These are phyloP conservation scores for Myoxocephalus aenaeus DNA, from an alignment of 2,797 vertebrate genomes.

Conservation along the genomic window DNA sequence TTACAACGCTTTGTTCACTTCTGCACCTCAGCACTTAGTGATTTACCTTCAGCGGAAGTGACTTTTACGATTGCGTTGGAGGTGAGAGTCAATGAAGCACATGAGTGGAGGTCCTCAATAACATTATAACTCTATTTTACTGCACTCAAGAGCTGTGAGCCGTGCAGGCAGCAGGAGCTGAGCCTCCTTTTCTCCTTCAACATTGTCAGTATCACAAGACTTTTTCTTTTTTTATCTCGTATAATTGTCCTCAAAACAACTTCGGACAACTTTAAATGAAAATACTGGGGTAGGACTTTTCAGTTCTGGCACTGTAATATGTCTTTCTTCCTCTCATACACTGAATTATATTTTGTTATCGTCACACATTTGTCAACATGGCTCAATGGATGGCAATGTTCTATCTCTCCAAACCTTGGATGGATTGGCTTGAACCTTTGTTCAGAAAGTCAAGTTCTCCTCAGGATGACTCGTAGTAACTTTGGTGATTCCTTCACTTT, in stretches of 20 bases:
- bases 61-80: conserved; percentile 52
- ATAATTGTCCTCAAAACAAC: neutral
- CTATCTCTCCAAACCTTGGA: neutral
- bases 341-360: neutral
- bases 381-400: neutral
- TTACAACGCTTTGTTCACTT: conserved; percentile 33
- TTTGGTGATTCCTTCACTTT: too few species aligned
- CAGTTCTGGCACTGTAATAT: neutral
- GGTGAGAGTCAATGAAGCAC: conserved; percentile 61
- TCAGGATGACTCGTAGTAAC: neutral
- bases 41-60: conserved; percentile 47
- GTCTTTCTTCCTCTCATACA: neutral
- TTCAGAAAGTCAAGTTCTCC: neutral
- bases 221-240: neutral
- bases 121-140: conserved; percentile 58
- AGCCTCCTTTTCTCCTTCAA: conserved; percentile 37
- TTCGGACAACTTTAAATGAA: neutral
- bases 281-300: neutral
- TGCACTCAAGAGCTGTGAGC: conserved; percentile 35
- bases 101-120: conserved; percentile 48
- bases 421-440: neutral
- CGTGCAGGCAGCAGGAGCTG: conserved; percentile 27
- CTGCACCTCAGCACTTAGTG: conserved; percentile 6
- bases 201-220: conserved; percentile 3
- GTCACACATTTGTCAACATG: neutral